phyloP scores from a whole-genome alignment of 2,888 invertebrate genomes.

The Bugulina stolonifera region DNA sequence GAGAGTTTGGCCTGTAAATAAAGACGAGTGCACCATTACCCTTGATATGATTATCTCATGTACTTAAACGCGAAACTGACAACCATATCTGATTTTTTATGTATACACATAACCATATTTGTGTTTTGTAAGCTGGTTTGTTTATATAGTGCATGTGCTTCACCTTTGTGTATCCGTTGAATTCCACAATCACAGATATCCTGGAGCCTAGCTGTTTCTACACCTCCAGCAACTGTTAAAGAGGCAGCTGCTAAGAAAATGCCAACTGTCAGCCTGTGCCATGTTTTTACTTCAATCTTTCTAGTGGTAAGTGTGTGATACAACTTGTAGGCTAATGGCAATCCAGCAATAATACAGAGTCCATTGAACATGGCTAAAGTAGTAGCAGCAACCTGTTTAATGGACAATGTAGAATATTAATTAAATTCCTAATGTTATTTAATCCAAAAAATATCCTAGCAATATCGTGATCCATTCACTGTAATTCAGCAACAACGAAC shows the following conservation, averaged over 20 bases:
- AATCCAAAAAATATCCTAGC: no score
- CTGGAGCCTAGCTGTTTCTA: constrained; percentile 51
- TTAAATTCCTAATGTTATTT: no score
- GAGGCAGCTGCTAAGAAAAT: constrained; percentile 53
- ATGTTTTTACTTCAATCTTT: background rate
- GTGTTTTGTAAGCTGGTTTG: background rate
- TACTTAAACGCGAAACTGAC: no score
- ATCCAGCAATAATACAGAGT: constrained; percentile 52
- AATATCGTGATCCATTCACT: no score
- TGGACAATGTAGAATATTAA: background rate
- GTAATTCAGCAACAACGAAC: no score
- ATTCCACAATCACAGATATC: constrained; percentile 25
- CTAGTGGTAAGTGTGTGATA: background rate
- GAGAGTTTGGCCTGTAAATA: constrained; percentile 43
- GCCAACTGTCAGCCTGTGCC: constrained; percentile 39
- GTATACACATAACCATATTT: no score
- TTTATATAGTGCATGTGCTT: background rate
- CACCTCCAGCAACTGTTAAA: constrained; percentile 52
- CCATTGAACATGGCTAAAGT: constrained; percentile 56
- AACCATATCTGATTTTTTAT: no score
- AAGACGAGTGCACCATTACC: background rate
- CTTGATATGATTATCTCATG: no score
- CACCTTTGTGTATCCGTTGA: constrained; percentile 9
- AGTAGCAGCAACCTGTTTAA: constrained; percentile 55
- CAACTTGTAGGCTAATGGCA: constrained; percentile 54